Evolutionary conservation across 35 echinoderm and acorn worm genomes (phyloP).

Genomic region (Ophiothrix spiculata): DNA sequence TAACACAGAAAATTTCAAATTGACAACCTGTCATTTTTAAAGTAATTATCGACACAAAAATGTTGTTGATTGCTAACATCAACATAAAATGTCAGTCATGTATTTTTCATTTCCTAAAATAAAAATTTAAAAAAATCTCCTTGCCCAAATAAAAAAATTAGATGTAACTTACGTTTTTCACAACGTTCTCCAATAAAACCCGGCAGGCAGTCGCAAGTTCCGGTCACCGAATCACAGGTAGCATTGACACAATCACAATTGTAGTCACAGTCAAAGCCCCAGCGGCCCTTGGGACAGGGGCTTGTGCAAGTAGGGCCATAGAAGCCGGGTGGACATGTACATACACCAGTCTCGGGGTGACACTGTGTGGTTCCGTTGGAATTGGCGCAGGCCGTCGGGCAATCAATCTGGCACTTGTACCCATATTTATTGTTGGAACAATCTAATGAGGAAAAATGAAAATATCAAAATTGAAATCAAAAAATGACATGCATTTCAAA

Average conservation of each 20-base stretch:
- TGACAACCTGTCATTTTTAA: background rate
- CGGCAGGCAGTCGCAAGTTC: conserved; percentile 57
- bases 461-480: too few species aligned
- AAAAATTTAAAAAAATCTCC: too few species aligned
- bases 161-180: background rate
- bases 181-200: conserved; percentile 37
- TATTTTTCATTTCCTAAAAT: background rate
- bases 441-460: background rate
- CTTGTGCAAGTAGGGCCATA: conserved; percentile 51
- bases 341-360: conserved; percentile 64
- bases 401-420: conserved; percentile 11
- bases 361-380: conserved; percentile 61
- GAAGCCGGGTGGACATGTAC: conserved; percentile 69
- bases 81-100: background rate
- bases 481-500: background rate
- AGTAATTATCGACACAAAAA: background rate
- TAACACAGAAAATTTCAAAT: background rate
- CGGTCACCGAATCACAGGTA: conserved; percentile 48
- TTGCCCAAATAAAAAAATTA: background rate
- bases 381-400: conserved; percentile 44
- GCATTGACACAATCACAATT: conserved; percentile 56
- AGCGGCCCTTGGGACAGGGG: background rate
- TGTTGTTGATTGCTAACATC: background rate
- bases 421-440: conserved; percentile 60
- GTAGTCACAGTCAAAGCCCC: conserved; percentile 27